These are phyloP conservation scores for Clanis bilineata DNA, from an alignment of 2,888 invertebrate genomes.

Conservation along the genomic window DNA sequence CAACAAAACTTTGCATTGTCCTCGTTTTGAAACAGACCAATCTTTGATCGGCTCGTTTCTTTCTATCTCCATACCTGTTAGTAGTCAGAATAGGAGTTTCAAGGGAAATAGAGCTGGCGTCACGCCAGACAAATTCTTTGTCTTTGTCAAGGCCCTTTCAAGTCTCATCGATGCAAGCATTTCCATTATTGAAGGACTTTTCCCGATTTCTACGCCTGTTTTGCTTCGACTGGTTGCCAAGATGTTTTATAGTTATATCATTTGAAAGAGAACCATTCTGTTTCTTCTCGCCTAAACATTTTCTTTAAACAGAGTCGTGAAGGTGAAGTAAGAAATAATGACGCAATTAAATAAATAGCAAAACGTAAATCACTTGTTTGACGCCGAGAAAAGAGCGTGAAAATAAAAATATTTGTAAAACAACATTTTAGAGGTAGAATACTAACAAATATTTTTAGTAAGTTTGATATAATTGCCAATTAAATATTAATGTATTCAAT, in stretches of 20 bases:
- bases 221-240: conserved; percentile 12
- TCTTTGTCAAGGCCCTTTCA: conserved; percentile 61
- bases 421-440: too few relatives aligned
- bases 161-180: conserved; percentile 65
- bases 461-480: neutral
- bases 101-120: conserved; percentile 46
- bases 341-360: neutral
- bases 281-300: neutral
- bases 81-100: conserved; percentile 31
- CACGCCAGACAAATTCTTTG: conserved; percentile 71
- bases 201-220: conserved; percentile 29
- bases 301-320: neutral
- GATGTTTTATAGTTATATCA: conserved; percentile 4
- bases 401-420: conserved; percentile 12
- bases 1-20: conserved; percentile 64
- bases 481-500: too few relatives aligned
- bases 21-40: conserved; percentile 64
- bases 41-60: conserved; percentile 67
- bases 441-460: neutral
- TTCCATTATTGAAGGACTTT: conserved; percentile 59
- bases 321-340: neutral
- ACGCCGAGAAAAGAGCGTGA: conserved; percentile 4
- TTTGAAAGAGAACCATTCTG: neutral
- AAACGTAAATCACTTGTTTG: conserved; percentile 1
- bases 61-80: conserved; percentile 50